Evolutionary conservation across 2,113 vertebrate genomes (phyloP), one percentile per base, ranked within the genome.

Genomic region (Labrus mixtus): DNA sequence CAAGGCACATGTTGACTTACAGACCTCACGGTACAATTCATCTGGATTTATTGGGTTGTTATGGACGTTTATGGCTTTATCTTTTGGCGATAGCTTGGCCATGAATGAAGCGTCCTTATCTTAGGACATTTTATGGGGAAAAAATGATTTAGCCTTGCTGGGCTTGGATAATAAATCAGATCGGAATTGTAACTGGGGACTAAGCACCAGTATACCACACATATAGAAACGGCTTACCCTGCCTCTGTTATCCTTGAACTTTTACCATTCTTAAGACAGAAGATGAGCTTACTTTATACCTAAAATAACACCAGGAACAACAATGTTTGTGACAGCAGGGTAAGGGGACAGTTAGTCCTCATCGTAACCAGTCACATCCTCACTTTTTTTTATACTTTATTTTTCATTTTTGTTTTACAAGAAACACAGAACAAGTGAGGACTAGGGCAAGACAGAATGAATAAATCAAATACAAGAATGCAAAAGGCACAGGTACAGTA

Each of bases 31-130:
- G 55, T 7, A 10, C 29, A 66, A 10, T 56, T 72, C 25, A 36
- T 13, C 13, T 56, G 61, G 55, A 79, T 83, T 83, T 77, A 62
- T 68, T n/a, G 36, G 0, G 37, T 17, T 68, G 29, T 69, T 70
- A 79, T 72, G 16, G 66, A 15, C 1, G 4, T 64, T 56, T 23
- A 78, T 61, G 37, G 56, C 51, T 58, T 65, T 48, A 68, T 80
- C 55, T 76, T 45, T 51, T 41, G 29, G 37, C 37, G 6, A 59
- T 71, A 29, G 29, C 68, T 62, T 53, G 19, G 45, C 36, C 23
- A 2, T 51, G 19, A 25, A 71, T 45, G 33, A 22, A 13, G 36
- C 46, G 25, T 58, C 17, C 13, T 61, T 79, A 75, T 88, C 79
- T 83, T 39, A 37, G 7, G 48, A 6, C 36, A 3, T 54, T 83